phyloP scores from a whole-genome alignment of 1,140 invertebrate species.

The Zaprionus vittiger region DNA sequence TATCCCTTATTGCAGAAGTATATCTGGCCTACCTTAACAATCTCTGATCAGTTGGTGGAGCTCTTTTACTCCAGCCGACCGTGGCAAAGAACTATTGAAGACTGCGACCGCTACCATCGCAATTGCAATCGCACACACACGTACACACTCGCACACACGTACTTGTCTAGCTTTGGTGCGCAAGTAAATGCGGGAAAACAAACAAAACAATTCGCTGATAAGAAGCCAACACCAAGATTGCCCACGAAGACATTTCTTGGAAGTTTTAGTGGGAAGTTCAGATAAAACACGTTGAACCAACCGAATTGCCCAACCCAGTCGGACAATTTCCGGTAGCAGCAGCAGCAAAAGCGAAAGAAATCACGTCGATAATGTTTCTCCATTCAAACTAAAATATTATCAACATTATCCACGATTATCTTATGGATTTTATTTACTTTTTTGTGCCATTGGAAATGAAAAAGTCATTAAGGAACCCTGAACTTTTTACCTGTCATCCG shows the following conservation, averaged over 20 bases:
- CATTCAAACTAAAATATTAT: neutral
- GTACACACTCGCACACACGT: neutral
- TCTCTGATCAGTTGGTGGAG: neutral
- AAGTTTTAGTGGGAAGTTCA: conserved; percentile 14
- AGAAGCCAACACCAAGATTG: conserved; percentile 18
- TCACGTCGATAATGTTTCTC: conserved; percentile 15
- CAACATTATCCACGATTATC: neutral
- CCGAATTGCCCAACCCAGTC: neutral
- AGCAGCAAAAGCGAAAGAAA: conserved; percentile 8
- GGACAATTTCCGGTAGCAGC: conserved; percentile 12
- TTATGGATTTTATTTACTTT: conserved; percentile 4
- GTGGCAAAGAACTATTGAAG: conserved; percentile 10
- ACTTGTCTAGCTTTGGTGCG: neutral
- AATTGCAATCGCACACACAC: neutral
- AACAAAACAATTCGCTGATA: conserved; percentile 50
- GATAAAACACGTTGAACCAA: conserved; percentile 26
- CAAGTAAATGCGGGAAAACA: conserved; percentile 21
- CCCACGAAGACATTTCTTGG: conserved; percentile 24
- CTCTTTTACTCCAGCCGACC: neutral
- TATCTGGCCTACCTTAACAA: conserved; percentile 2
- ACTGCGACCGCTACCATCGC: neutral
- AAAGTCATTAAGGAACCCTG: neutral
- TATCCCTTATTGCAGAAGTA: neutral
- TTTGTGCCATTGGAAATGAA: neutral
- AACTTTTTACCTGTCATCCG: conserved; percentile 29